Percentiles rank a stretch among this genome's conserved stretches.
phyloP scores from a whole-genome alignment of 2,888 invertebrate genomes.

The Cheilosia pagana region DNA sequence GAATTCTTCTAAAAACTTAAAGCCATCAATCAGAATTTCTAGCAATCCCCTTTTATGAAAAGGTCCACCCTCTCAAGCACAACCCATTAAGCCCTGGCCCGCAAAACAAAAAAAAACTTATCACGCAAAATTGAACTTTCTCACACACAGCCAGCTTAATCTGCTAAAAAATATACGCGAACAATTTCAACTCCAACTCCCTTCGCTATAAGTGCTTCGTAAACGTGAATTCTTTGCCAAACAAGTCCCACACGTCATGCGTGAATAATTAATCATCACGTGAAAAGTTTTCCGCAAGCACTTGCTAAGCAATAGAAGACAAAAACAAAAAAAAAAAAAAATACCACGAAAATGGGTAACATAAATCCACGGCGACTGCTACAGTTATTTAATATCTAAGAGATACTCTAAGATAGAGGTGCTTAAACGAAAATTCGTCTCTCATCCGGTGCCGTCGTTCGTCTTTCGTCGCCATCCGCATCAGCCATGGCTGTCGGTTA shows the following conservation, averaged over 20 bases:
- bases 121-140: constrained; percentile 44
- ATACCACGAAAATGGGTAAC: constrained; percentile 12
- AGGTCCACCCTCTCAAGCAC: background rate
- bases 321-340: constrained; percentile 9
- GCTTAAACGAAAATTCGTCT: constrained; percentile 44
- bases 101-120: background rate
- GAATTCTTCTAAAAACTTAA: constrained; percentile 6
- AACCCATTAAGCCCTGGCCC: constrained; percentile 8
- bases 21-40: constrained; percentile 28
- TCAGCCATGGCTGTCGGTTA: constrained; percentile 15
- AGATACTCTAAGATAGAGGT: constrained; percentile 31
- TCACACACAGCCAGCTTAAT: constrained; percentile 12
- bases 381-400: constrained; percentile 47
- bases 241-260: constrained; percentile 65
- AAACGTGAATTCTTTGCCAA: constrained; percentile 52
- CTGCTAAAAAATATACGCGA: constrained; percentile 1
- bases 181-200: background rate
- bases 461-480: background rate
- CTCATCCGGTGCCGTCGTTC: background rate
- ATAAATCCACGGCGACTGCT: constrained; percentile 46
- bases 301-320: constrained; percentile 50
- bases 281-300: constrained; percentile 62
- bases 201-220: constrained; percentile 42
- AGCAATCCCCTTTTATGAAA: background rate
- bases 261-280: constrained; percentile 73